A percentile compares a stretch with the other conserved stretches of the same genome.
phyloP scores from a whole-genome alignment of 2,797 vertebrate genomes.

The Luscinia luscinia region DNA sequence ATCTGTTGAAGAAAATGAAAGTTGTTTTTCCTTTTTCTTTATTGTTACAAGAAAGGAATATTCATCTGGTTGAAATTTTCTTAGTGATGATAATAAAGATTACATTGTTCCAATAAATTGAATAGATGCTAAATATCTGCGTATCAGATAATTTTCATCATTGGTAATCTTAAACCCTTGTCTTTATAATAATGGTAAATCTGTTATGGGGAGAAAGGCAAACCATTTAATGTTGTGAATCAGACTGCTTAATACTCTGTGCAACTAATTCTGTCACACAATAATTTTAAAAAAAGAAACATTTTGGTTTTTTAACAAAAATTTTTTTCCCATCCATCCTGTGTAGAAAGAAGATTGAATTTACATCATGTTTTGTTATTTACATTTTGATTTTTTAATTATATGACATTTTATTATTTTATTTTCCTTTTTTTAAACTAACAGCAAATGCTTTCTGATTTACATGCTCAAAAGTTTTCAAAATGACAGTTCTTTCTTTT shows the following conservation, averaged over 20 bases:
- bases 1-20: not conserved
- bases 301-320: not conserved
- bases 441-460: not conserved
- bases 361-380: not conserved
- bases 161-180: not conserved
- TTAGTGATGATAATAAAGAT: not conserved
- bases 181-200: not conserved
- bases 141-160: not conserved
- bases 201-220: not conserved
- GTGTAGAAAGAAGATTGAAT: not conserved
- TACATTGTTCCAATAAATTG: not conserved
- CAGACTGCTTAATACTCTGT: not conserved
- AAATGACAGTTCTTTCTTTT: not conserved
- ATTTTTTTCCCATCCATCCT: not conserved
- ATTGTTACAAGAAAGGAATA: not conserved
- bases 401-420: not conserved
- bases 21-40: not conserved
- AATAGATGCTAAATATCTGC: not conserved
- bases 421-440: not conserved
- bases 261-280: not conserved
- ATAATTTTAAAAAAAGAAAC: not conserved
- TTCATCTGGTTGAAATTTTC: not conserved
- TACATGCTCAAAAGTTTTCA: not conserved
- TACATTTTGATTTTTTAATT: not conserved
- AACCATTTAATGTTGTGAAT: not conserved